Evolutionary conservation across 2,113 vertebrate species (phyloP).

Genomic region (Indicator indicator): DNA sequence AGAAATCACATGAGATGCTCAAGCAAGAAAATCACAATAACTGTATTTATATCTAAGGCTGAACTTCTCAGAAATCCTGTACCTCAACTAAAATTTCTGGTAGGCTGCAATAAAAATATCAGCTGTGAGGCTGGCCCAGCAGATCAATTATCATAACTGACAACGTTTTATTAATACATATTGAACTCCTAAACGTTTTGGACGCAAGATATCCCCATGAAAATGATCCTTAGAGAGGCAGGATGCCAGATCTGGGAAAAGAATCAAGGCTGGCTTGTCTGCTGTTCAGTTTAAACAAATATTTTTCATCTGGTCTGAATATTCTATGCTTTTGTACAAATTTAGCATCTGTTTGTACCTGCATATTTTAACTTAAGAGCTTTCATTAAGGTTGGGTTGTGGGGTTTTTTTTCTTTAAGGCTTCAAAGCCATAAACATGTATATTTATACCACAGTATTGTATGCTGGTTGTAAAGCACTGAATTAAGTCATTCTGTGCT

Average conservation of each 20-base stretch:
- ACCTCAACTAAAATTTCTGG: constrained; percentile 84
- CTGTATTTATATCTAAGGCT: constrained; percentile 80
- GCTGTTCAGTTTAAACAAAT: constrained; percentile 69
- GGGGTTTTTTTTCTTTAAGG: constrained; percentile 2
- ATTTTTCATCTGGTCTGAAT: constrained; percentile 68
- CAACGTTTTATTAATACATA: constrained; percentile 75
- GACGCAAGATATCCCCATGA: constrained; percentile 62
- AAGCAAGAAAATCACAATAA: constrained; percentile 85
- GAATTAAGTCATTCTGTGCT: constrained; percentile 69
- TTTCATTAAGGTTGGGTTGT: not conserved
- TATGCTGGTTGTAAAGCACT: constrained; percentile 61
- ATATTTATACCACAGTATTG: constrained; percentile 68
- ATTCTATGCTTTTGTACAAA: constrained; percentile 64
- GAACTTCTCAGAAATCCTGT: constrained; percentile 91
- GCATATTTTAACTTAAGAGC: constrained; percentile 71
- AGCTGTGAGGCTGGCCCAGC: constrained; percentile 68
- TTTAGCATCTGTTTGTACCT: constrained; percentile 72
- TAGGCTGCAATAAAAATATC: constrained; percentile 80
- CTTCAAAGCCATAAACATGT: constrained; percentile 65
- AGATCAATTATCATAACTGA: constrained; percentile 84
- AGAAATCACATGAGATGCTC: constrained; percentile 89
- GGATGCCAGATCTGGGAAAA: constrained; percentile 66
- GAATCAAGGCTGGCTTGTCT: constrained; percentile 68
- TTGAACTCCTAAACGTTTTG: constrained; percentile 79
- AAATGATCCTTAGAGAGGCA: constrained; percentile 71